phyloP scores from a whole-genome alignment of 1,140 invertebrate genomes.

The Drosophila obscura region DNA sequence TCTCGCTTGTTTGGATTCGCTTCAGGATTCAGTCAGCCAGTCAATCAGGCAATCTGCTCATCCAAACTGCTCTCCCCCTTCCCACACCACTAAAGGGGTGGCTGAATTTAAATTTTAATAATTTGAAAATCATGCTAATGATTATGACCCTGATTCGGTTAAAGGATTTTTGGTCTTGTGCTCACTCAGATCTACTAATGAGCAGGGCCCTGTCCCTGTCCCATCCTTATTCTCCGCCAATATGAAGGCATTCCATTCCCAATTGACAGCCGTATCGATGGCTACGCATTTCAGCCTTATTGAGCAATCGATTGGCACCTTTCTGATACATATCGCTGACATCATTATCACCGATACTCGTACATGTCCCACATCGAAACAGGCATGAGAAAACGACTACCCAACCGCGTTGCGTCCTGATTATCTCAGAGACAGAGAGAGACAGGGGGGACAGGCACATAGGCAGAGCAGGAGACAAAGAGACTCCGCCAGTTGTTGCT shows the following conservation, averaged over 20 bases:
- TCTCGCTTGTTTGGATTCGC: constrained; percentile 46
- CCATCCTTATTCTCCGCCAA: background rate
- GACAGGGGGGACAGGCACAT: too few relatives aligned
- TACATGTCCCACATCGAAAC: background rate
- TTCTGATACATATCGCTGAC: constrained; percentile 61
- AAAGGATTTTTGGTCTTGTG: constrained; percentile 38
- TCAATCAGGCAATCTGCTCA: constrained; percentile 44
- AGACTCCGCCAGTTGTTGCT: background rate
- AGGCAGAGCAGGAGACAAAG: background rate
- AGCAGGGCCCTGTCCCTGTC: constrained; percentile 24
- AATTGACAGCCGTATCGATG: constrained; percentile 51
- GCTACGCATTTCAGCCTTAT: constrained; percentile 42
- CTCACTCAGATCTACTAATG: constrained; percentile 48
- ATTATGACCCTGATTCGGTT: constrained; percentile 66
- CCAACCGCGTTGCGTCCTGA: constrained; percentile 52
- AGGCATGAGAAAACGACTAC: background rate
- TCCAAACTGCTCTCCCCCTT: constrained; percentile 2
- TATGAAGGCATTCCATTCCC: constrained; percentile 22
- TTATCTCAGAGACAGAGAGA: constrained; percentile 38
- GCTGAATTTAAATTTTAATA: constrained; percentile 72
- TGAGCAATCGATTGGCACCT: constrained; percentile 77
- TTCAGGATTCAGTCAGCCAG: constrained; percentile 21
- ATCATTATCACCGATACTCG: constrained; percentile 67
- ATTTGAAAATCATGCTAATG: constrained; percentile 78
- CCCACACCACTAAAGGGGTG: constrained; percentile 12